Evolutionary conservation across 2,888 invertebrate genomes (phyloP).

Genomic region (Philonicus albiceps): DNA sequence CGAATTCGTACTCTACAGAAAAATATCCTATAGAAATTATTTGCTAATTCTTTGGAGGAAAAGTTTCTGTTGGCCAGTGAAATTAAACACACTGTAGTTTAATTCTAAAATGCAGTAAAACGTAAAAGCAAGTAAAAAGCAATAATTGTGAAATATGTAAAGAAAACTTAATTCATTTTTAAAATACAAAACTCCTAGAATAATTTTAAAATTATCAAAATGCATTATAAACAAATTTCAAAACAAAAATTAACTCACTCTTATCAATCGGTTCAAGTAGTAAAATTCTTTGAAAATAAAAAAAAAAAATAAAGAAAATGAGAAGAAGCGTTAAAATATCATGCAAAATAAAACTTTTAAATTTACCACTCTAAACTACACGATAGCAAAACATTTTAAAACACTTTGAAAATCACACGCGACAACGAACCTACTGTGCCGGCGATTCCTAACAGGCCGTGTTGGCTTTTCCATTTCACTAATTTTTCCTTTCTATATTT

Average conservation of each 20-base stretch:
- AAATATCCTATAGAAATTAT: too few relatives aligned
- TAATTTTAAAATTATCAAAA: background rate
- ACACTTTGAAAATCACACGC: slow-evolving; percentile 47
- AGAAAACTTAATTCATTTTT: background rate
- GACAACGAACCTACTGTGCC: slow-evolving; percentile 72
- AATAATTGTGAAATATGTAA: background rate
- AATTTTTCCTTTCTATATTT: background rate
- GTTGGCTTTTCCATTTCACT: slow-evolving; percentile 62
- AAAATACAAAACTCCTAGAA: background rate
- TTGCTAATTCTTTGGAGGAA: too few relatives aligned
- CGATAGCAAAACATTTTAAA: slow-evolving; percentile 35
- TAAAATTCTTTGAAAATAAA: background rate
- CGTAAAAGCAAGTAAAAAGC: background rate
- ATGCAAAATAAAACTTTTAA: background rate
- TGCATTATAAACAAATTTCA: background rate
- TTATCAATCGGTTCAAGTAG: background rate
- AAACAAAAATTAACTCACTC: background rate
- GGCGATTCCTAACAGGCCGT: slow-evolving; percentile 75
- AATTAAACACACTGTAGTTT: background rate
- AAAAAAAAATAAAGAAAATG: too few relatives aligned
- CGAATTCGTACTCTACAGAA: too few relatives aligned
- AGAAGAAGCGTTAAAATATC: background rate
- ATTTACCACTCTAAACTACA: background rate
- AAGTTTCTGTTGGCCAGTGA: too few relatives aligned
- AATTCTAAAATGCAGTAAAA: background rate